Conservation (phyloP, 2,113 vertebrate genomes). For the Vidua chalybeata region DNA sequence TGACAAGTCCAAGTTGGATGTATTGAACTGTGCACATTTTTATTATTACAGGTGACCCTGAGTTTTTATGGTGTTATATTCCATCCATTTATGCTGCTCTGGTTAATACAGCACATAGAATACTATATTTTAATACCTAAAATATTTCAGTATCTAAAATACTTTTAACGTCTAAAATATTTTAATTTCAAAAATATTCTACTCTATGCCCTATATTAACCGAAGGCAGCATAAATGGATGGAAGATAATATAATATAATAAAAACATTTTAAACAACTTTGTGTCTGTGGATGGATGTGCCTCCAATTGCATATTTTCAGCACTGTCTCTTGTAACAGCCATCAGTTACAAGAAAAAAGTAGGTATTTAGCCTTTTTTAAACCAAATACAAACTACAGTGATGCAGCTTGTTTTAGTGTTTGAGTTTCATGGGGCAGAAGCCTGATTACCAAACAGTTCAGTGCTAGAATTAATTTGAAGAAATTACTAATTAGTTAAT, state of each 20-base stretch:
- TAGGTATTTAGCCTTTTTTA: neutral
- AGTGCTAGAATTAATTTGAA: neutral
- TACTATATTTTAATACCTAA: neutral
- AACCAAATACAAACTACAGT: neutral
- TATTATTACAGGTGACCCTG: neutral
- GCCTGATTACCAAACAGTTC: neutral
- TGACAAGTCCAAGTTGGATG: neutral
- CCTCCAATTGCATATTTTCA: neutral
- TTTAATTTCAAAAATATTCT: neutral
- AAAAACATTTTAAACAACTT: neutral
- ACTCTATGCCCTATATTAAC: neutral
- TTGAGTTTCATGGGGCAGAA: neutral
- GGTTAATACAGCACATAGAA: neutral
- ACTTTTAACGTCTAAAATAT: neutral
- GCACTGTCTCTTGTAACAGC: neutral
- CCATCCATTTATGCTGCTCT: neutral
- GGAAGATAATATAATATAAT: neutral
- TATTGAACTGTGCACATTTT: neutral
- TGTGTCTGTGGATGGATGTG: fast-evolving
- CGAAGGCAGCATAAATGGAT: neutral
- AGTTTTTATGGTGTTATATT: neutral
- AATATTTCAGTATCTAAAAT: neutral
- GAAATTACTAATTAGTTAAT: neutral
- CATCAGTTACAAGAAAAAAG: neutral
- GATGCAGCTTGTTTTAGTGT: neutral